Evolutionary conservation across 2,797 vertebrate genomes (phyloP).

Genomic region (Neostethus bicornis): DNA sequence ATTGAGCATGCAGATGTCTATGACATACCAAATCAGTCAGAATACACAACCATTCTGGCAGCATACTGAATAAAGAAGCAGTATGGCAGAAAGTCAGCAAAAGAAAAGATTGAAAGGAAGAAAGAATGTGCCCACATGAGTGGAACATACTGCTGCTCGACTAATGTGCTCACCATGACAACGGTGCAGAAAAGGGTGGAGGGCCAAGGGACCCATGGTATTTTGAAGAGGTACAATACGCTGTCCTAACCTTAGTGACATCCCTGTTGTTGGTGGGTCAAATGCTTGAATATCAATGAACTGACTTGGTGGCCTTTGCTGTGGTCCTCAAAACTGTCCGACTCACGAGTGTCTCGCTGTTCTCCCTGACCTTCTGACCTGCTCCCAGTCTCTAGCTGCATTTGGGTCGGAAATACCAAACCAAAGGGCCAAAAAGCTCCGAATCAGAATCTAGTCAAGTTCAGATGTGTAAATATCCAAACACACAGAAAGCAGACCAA

Average conservation of each 20-base stretch:
- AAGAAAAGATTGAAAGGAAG: constrained; percentile 68
- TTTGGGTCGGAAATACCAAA: constrained; percentile 53
- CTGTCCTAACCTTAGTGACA: constrained; percentile 81
- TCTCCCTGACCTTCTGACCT: constrained; percentile 81
- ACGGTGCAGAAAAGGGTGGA: constrained; percentile 39
- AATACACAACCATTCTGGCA: constrained; percentile 53
- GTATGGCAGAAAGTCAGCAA: constrained; percentile 59
- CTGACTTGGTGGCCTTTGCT: constrained; percentile 75
- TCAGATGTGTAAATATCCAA: not conserved
- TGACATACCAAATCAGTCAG: constrained; percentile 49
- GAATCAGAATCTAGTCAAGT: constrained; percentile 37
- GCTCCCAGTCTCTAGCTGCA: constrained; percentile 58
- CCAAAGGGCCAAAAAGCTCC: constrained; percentile 71
- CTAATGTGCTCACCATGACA: constrained; percentile 79
- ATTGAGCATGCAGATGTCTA: constrained; percentile 57
- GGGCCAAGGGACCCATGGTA: constrained; percentile 56
- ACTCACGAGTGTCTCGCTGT: constrained; percentile 71
- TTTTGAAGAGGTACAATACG: constrained; percentile 65
- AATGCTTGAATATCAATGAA: constrained; percentile 89
- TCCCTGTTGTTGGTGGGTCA: constrained; percentile 81
- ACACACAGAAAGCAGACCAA: not conserved
- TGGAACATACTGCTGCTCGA: constrained; percentile 75
- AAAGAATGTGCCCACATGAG: constrained; percentile 73
- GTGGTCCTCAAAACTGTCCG: constrained; percentile 73
- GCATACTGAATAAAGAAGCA: constrained; percentile 50